A percentile compares a stretch with the other conserved stretches of the same genome.
These are phyloP conservation scores for Aquatica leii DNA, from an alignment of 2,888 invertebrate species.

Conservation along the genomic window DNA sequence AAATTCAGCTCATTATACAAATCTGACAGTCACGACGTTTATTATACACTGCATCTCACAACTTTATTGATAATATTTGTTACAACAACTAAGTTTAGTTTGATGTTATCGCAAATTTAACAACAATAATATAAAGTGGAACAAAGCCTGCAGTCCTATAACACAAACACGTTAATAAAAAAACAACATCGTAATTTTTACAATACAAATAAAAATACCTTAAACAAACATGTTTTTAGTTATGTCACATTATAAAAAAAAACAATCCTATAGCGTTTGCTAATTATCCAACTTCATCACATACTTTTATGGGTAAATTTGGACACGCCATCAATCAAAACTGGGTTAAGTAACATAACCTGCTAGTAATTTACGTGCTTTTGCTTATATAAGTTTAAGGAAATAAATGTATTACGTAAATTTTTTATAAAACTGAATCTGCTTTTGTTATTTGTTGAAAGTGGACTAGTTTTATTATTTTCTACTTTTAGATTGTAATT, in stretches of 20 bases:
- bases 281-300: background rate
- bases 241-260: no score
- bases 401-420: constrained; percentile 9
- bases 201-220: no score
- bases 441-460: constrained; percentile 2
- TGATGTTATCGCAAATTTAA: background rate
- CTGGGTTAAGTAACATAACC: background rate
- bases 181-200: no score
- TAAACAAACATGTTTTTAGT: no score
- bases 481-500: no score
- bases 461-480: background rate
- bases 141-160: no score
- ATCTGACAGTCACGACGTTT: constrained; percentile 2
- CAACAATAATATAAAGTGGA: background rate
- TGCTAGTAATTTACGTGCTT: background rate
- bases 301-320: background rate
- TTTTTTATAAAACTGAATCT: background rate
- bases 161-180: no score
- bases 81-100: background rate
- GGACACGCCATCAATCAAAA: background rate
- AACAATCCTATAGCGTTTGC: background rate
- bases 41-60: background rate
- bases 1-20: background rate
- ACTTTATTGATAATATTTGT: background rate
- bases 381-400: constrained; percentile 2